Conservation (phyloP, 2,888 invertebrate genomes). For the Cyclophora albipunctata region DNA sequence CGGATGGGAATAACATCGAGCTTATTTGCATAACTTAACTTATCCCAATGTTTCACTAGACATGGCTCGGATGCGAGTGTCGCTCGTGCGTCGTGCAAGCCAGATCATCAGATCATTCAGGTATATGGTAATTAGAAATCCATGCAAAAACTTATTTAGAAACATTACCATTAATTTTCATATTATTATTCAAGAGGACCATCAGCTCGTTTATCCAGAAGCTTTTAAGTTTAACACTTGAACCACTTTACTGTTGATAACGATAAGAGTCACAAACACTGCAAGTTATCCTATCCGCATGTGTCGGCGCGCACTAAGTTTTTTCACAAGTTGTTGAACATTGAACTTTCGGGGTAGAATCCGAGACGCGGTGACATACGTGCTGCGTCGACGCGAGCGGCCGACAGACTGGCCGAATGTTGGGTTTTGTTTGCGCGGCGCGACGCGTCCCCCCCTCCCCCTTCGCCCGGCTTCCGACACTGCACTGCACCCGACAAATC, state of each 20-base stretch:
- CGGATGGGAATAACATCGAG: constrained; percentile 44
- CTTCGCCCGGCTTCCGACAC: constrained; percentile 32
- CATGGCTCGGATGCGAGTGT: constrained; percentile 34
- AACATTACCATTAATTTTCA: constrained; percentile 72
- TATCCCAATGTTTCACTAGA: constrained; percentile 1
- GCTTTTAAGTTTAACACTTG: constrained; percentile 38
- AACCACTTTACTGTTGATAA: constrained; percentile 40
- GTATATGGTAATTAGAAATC: constrained; percentile 44
- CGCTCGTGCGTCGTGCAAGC: constrained; percentile 61
- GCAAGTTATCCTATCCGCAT: constrained; percentile 57
- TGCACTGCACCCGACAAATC: constrained; percentile 54
- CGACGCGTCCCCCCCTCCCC: constrained; percentile 29
- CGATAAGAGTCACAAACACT: constrained; percentile 58
- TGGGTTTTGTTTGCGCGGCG: constrained; percentile 26
- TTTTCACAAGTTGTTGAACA: constrained; percentile 48
- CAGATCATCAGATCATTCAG: constrained; percentile 60
- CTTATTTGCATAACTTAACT: constrained; percentile 56
- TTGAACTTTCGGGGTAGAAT: constrained; percentile 23
- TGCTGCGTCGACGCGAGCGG: constrained; percentile 30
- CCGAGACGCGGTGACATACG: constrained; percentile 23
- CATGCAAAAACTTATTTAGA: constrained; percentile 54
- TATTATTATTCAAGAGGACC: constrained; percentile 72
- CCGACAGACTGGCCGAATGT: constrained; percentile 43
- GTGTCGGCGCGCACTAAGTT: constrained; percentile 47
- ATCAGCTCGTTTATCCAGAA: constrained; percentile 55